Conservation (phyloP, 2,113 vertebrate genomes). For the Sardina pilchardus region DNA sequence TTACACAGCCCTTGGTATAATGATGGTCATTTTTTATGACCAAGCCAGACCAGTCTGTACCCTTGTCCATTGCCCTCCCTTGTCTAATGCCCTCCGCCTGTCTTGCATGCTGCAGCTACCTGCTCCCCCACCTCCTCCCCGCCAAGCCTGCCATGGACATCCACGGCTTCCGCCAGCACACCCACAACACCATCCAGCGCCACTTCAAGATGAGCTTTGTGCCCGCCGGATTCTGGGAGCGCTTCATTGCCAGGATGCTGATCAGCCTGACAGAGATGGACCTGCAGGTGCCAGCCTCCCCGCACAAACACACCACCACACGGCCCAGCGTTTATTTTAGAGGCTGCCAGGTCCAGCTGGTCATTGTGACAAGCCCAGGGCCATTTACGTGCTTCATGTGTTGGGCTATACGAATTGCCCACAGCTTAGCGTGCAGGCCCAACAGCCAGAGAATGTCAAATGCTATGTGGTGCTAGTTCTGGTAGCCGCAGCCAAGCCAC, state of each 20-base stretch:
- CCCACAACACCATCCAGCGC: slow-evolving; percentile 84
- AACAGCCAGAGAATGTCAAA: neutral
- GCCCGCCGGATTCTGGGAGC: slow-evolving; percentile 94
- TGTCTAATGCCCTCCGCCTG: neutral
- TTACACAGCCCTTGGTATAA: no score
- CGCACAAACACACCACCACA: neutral
- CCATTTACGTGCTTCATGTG: neutral
- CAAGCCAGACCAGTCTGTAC: neutral
- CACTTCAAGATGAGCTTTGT: slow-evolving; percentile 99
- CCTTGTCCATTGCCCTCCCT: neutral
- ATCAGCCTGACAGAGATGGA: slow-evolving; percentile 97
- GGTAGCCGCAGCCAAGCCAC: neutral
- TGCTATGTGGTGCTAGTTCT: neutral
- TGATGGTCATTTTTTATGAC: neutral
- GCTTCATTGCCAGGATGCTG: slow-evolving; percentile 95
- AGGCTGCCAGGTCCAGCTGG: neutral
- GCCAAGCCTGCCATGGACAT: slow-evolving; percentile 91
- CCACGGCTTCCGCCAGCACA: slow-evolving; percentile 78
- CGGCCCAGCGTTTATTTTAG: neutral
- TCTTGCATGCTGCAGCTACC: slow-evolving; percentile 76
- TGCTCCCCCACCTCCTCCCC: slow-evolving; percentile 94
- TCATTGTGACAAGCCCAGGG: neutral
- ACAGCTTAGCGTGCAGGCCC: neutral
- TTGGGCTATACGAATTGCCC: neutral
- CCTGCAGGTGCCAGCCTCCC: slow-evolving; percentile 78